A percentile compares a stretch with the other conserved stretches of the same genome.
Conservation (phyloP, 2,797 vertebrate genomes). For the Sebastes melanostomus region DNA sequence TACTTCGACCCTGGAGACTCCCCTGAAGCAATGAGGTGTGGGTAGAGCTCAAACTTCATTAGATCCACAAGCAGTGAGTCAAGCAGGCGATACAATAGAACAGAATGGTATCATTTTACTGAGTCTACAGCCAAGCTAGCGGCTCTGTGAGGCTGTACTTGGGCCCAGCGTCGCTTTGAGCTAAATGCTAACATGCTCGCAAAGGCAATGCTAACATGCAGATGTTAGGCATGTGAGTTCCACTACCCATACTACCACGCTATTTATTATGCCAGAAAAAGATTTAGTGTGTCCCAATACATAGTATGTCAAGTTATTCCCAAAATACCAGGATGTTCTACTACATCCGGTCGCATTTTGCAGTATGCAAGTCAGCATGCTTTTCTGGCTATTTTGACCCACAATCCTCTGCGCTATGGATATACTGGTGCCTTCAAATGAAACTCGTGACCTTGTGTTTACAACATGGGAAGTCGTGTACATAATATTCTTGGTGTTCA, state of each 20-base stretch:
- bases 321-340: neutral
- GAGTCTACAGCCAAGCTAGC: neutral
- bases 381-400: neutral
- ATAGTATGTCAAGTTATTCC: neutral
- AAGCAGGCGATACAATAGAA: neutral
- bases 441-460: no score
- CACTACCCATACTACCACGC: neutral
- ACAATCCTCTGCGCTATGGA: neutral
- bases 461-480: no score
- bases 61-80: slow-evolving; percentile 26
- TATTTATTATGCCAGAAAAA: neutral
- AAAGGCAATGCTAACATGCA: neutral
- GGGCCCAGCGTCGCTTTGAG: neutral
- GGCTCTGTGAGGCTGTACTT: neutral
- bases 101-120: neutral
- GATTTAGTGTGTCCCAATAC: neutral
- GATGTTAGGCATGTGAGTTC: neutral
- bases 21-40: slow-evolving; percentile 48
- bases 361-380: neutral
- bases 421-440: no score
- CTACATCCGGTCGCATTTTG: neutral
- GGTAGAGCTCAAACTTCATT: slow-evolving; percentile 59
- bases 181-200: neutral
- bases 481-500: no score
- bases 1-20: slow-evolving; percentile 39